phyloP scores from a whole-genome alignment of 1,140 invertebrate genomes.

The Diorhabda carinulata region DNA sequence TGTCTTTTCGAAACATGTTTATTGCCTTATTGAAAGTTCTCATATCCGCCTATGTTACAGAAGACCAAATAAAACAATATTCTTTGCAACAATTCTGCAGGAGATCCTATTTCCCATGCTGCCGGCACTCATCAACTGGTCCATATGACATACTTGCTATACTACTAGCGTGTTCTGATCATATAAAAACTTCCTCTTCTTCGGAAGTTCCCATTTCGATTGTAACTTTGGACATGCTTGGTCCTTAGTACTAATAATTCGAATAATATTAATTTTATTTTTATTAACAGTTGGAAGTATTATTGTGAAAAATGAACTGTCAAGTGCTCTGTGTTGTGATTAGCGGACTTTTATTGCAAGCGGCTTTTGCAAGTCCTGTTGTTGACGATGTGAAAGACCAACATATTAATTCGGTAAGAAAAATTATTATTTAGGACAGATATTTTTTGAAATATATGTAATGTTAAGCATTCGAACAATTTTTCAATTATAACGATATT shows the following conservation, averaged over 20 bases:
- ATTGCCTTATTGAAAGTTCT: slow-evolving; percentile 2
- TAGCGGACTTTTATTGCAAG: slow-evolving; percentile 30
- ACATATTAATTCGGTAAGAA: slow-evolving; percentile 44
- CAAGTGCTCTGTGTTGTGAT: slow-evolving; percentile 44
- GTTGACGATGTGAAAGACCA: slow-evolving; percentile 40
- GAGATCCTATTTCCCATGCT: slow-evolving; percentile 44
- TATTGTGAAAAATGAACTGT: slow-evolving; percentile 40
- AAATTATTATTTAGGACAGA: background rate
- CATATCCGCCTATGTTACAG: slow-evolving; percentile 11
- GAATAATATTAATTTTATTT: background rate
- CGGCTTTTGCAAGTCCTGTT: slow-evolving; percentile 40
- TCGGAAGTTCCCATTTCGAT: slow-evolving; percentile 39
- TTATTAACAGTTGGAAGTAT: background rate
- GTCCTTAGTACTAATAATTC: slow-evolving; percentile 12
- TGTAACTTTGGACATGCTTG: slow-evolving; percentile 43
- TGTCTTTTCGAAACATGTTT: background rate
- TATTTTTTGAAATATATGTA: background rate
- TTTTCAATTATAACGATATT: background rate
- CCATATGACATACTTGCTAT: slow-evolving; percentile 46
- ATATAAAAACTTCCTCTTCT: slow-evolving; percentile 46
- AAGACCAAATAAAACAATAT: slow-evolving; percentile 19
- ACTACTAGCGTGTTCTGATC: slow-evolving; percentile 17
- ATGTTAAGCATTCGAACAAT: background rate
- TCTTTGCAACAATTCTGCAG: slow-evolving; percentile 5
- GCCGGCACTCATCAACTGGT: slow-evolving; percentile 38